These are phyloP conservation scores for Cheumatopsyche charites DNA, from an alignment of 1,140 invertebrate species.

Conservation along the genomic window DNA sequence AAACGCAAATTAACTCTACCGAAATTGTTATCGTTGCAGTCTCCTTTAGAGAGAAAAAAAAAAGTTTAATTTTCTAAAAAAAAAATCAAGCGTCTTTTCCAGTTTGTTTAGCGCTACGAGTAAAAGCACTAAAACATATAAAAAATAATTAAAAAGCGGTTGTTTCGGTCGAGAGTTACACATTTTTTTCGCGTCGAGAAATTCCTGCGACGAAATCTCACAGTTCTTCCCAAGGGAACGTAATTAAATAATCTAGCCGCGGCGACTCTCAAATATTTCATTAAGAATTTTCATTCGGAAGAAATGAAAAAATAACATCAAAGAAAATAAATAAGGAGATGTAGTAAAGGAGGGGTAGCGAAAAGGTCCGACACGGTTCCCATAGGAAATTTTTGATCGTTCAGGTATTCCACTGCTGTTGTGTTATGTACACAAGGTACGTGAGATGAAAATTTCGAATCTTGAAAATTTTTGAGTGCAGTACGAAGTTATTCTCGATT, in stretches of 20 bases:
- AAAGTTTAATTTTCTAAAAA: too few relatives aligned
- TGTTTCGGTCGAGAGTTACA: background rate
- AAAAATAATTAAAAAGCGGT: background rate
- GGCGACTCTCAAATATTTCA: conserved; percentile 30
- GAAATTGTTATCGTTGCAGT: too few relatives aligned
- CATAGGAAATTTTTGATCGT: conserved; percentile 27
- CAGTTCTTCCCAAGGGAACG: conserved; percentile 23
- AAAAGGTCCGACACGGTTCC: background rate
- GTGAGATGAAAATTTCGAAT: conserved; percentile 15
- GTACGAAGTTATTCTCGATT: too few relatives aligned
- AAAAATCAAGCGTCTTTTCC: too few relatives aligned
- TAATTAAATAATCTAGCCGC: conserved; percentile 26
- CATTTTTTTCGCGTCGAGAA: conserved; percentile 10
- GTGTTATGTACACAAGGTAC: background rate
- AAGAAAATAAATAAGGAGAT: conserved; percentile 7
- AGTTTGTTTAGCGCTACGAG: too few relatives aligned
- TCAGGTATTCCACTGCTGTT: background rate
- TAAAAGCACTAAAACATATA: too few relatives aligned
- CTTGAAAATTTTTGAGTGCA: too few relatives aligned
- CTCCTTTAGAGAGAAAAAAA: too few relatives aligned
- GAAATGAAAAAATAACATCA: conserved; percentile 1
- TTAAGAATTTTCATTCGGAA: conserved; percentile 23
- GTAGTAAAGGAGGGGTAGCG: background rate
- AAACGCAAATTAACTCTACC: too few relatives aligned
- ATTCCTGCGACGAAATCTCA: conserved; percentile 22